phyloP scores from a whole-genome alignment of 53 echinoderm and acorn worm species.

The Actinopyga echinites region DNA sequence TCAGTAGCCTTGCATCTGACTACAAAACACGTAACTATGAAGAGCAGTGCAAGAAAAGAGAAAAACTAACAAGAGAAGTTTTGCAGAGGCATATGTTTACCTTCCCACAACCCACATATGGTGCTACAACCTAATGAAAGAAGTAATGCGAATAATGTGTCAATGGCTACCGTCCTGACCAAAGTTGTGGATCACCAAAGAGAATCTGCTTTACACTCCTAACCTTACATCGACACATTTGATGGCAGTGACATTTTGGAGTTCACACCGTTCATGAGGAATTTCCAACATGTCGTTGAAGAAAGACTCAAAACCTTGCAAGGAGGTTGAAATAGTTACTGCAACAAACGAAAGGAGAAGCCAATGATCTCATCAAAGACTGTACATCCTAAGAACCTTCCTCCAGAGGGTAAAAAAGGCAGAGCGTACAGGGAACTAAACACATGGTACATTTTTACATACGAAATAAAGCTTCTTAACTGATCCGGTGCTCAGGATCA shows the following conservation, averaged over 20 bases:
- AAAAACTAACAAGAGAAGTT: background rate
- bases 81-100: too few species aligned
- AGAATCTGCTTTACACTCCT: constrained; percentile 31
- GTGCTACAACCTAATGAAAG: background rate
- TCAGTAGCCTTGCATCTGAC: background rate
- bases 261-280: constrained; percentile 50
- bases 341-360: constrained; percentile 64
- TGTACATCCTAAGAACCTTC: constrained; percentile 49
- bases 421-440: background rate
- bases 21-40: background rate
- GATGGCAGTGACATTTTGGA: constrained; percentile 28
- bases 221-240: constrained; percentile 50
- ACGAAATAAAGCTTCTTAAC: too few species aligned
- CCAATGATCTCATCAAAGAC: constrained; percentile 62
- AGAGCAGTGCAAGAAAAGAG: background rate
- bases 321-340: constrained; percentile 57
- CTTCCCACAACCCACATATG: background rate
- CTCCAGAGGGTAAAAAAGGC: constrained; percentile 27
- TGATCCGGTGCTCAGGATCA: too few species aligned
- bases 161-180: constrained; percentile 34
- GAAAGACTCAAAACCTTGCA: constrained; percentile 53
- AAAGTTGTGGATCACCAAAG: constrained; percentile 40
- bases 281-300: constrained; percentile 57
- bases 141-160: background rate
- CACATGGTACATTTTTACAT: background rate